phyloP scores from a whole-genome alignment of 2,113 vertebrate species.

The Chiloscyllium plagiosum region DNA sequence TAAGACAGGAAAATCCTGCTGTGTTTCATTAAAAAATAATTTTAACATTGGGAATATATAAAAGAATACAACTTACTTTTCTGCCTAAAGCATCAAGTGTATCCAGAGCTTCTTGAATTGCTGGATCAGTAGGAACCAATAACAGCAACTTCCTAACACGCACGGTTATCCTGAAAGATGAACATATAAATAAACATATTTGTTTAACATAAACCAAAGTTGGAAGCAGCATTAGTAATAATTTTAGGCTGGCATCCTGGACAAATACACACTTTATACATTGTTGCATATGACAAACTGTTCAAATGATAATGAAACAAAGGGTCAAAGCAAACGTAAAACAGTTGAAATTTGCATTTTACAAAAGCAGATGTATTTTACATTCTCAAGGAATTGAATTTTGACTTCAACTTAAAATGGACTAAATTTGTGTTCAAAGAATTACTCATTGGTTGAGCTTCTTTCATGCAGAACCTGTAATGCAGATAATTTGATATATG shows the following conservation, averaged over 20 bases:
- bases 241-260: background rate
- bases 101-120: conserved; percentile 95
- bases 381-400: background rate
- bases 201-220: background rate
- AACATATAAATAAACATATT: conserved; percentile 41
- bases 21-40: background rate
- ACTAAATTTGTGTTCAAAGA: background rate
- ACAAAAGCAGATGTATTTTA: background rate
- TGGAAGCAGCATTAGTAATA: background rate
- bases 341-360: background rate
- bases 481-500: background rate
- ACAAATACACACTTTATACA: background rate
- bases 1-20: conserved; percentile 19
- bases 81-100: conserved; percentile 69
- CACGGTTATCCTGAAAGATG: conserved; percentile 78
- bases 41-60: background rate
- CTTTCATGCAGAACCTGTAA: background rate
- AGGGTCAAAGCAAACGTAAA: background rate
- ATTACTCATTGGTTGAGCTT: background rate
- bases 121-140: conserved; percentile 92
- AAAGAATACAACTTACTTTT: conserved; percentile 53
- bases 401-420: background rate
- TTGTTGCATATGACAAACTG: background rate
- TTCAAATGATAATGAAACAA: background rate
- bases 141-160: conserved; percentile 89